phyloP scores from a whole-genome alignment of 2,113 vertebrate genomes.

The Glaucidium brasilianum region DNA sequence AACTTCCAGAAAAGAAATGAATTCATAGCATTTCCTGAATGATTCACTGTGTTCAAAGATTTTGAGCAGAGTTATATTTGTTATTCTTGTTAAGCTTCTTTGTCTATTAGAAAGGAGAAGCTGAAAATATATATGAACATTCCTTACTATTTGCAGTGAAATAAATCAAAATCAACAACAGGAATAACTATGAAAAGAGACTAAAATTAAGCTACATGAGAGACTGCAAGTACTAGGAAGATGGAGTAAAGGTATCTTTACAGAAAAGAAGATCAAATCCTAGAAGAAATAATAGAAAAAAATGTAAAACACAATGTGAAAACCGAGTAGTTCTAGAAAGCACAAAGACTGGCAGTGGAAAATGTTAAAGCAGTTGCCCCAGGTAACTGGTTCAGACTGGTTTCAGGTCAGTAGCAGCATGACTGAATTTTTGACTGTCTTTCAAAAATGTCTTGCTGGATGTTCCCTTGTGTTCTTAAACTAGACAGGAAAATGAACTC shows the following conservation, averaged over 20 bases:
- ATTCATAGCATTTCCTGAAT: background rate
- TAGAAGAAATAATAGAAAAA: background rate
- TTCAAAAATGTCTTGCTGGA: background rate
- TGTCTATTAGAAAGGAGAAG: background rate
- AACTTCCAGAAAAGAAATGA: background rate
- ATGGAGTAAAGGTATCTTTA: background rate
- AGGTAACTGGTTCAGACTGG: background rate
- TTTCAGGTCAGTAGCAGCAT: background rate
- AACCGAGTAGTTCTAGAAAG: background rate
- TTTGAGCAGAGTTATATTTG: background rate
- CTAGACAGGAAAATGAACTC: fast-evolving
- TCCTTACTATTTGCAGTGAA: background rate
- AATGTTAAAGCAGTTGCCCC: background rate
- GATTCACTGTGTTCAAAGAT: background rate
- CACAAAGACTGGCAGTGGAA: background rate
- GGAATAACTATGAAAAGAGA: background rate
- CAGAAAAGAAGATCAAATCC: background rate
- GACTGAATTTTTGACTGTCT: background rate
- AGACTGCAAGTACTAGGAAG: background rate
- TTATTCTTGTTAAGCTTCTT: background rate
- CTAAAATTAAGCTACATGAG: background rate
- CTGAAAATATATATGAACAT: background rate
- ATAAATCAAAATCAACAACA: background rate
- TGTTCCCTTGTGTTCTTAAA: background rate
- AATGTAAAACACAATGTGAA: background rate